Percentiles rank a stretch among this genome's conserved stretches.
Conservation (phyloP, 2,113 vertebrate genomes). For the Scomber scombrus region DNA sequence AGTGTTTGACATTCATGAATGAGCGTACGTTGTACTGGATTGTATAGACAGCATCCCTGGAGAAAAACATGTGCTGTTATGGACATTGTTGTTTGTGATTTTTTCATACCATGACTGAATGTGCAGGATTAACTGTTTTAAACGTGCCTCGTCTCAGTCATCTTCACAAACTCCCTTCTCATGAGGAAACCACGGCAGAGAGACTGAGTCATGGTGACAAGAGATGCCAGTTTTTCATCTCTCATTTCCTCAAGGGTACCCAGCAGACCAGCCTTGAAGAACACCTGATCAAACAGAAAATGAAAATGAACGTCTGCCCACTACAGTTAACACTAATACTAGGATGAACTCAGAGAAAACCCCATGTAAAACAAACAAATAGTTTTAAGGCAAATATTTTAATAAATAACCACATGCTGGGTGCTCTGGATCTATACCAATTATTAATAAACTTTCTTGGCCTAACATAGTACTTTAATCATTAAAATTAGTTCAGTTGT, state of each 20-base stretch:
- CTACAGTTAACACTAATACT: too few relatives aligned
- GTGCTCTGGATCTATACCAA: too few relatives aligned
- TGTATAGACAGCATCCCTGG: constrained; percentile 66
- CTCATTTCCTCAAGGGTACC: constrained; percentile 74
- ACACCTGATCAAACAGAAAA: constrained; percentile 49
- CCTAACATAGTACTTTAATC: too few relatives aligned
- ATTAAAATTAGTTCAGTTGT: too few relatives aligned
- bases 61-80: neutral
- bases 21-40: constrained; percentile 75
- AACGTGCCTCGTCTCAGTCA: constrained; percentile 64
- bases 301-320: neutral
- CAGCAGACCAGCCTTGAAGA: constrained; percentile 74
- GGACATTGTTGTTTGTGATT: accelerated
- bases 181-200: constrained; percentile 65
- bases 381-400: too few relatives aligned
- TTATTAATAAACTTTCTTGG: too few relatives aligned
- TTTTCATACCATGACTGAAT: neutral
- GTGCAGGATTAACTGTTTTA: neutral
- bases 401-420: too few relatives aligned
- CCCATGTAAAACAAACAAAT: too few relatives aligned
- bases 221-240: constrained; percentile 68
- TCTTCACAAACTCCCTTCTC: constrained; percentile 72
- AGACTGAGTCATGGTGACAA: constrained; percentile 74
- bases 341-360: too few relatives aligned
- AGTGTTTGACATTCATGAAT: constrained; percentile 78